These are phyloP conservation scores for Griposia aprilina DNA, from an alignment of 2,888 invertebrate species.

Conservation along the genomic window DNA sequence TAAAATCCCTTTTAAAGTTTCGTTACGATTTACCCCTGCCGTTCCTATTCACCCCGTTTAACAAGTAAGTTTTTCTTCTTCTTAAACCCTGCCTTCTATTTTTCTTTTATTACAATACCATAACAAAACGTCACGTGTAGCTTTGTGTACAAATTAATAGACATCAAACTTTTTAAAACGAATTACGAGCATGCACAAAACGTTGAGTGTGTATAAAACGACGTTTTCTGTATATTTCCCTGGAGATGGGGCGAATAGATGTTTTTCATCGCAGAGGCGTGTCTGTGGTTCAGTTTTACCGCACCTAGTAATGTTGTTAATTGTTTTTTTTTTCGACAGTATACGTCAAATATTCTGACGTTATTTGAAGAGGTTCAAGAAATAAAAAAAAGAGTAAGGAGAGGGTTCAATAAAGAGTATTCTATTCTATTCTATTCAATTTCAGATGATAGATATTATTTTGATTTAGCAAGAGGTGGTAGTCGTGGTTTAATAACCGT, in stretches of 20 bases:
- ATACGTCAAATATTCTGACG: neutral
- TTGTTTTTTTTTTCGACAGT: conserved; percentile 42
- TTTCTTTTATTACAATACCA: neutral
- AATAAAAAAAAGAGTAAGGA: no score
- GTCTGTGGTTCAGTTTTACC: conserved; percentile 50
- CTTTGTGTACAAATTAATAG: conserved; percentile 17
- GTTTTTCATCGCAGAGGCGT: conserved; percentile 64
- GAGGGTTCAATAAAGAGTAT: no score
- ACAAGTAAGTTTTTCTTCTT: no score
- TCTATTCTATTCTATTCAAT: no score
- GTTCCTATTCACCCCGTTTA: no score
- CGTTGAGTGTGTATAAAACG: conserved; percentile 45
- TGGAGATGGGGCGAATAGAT: conserved; percentile 54
- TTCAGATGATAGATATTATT: neutral
- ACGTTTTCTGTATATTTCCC: conserved; percentile 66
- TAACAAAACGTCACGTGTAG: conserved; percentile 10
- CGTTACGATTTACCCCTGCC: no score
- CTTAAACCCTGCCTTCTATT: no score
- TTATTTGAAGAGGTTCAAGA: conserved; percentile 10
- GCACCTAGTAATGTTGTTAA: conserved; percentile 53
- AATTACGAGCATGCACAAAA: conserved; percentile 31
- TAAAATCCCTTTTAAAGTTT: no score
- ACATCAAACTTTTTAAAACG: conserved; percentile 26
- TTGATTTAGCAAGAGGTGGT: neutral
- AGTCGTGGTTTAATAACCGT: no score